Evolutionary conservation across 2,888 invertebrate species (phyloP).

Genomic region (Tipula unca): DNA sequence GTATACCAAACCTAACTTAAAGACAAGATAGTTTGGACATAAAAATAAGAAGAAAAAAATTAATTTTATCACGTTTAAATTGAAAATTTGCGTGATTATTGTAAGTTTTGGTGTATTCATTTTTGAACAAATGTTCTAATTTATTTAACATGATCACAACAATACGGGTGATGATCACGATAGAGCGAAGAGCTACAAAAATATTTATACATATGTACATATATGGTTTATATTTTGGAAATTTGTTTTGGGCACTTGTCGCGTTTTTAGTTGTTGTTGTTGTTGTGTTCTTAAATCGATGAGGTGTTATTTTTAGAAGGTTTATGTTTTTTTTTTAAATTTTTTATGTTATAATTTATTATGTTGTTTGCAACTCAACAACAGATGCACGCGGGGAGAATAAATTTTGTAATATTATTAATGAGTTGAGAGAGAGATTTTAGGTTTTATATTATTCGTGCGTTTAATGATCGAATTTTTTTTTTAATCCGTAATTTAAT

Average conservation of each 20-base stretch:
- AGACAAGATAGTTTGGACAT: neutral
- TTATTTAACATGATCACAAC: constrained; percentile 1
- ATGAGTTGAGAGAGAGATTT: neutral
- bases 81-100: constrained; percentile 17
- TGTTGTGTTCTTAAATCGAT: neutral
- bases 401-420: neutral
- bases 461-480: neutral
- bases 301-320: neutral
- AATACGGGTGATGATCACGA: neutral
- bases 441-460: neutral
- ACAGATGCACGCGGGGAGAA: neutral
- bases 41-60: neutral
- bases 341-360: neutral
- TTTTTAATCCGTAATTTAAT: neutral
- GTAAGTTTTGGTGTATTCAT: neutral
- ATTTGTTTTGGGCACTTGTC: neutral
- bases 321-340: neutral
- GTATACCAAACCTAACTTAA: neutral
- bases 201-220: neutral
- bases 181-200: neutral
- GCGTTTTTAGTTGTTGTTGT: neutral
- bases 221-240: neutral
- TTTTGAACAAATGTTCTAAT: constrained; percentile 9
- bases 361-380: constrained; percentile 8
- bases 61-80: neutral